Percentiles rank a stretch among this genome's conserved stretches.
Conservation (phyloP, 2,113 vertebrate species). For the Gambusia holbrooki region DNA sequence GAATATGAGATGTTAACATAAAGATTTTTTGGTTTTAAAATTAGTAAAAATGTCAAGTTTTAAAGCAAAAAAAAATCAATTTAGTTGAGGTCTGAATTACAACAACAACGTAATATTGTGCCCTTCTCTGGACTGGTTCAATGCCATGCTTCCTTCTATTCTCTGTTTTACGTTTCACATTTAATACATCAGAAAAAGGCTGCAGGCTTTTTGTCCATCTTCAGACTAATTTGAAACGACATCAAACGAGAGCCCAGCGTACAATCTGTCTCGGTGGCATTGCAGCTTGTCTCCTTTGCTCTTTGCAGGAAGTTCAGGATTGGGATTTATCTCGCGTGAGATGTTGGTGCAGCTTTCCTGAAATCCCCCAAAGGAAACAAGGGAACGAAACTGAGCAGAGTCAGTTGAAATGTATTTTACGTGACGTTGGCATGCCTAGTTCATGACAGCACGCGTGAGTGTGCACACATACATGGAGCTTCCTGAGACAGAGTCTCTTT, state of each 20-base stretch:
- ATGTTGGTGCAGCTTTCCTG: slow-evolving; percentile 62
- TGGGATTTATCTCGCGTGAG: slow-evolving; percentile 21
- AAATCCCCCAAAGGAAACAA: background rate
- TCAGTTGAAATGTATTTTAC: slow-evolving; percentile 18
- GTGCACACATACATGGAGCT: slow-evolving; percentile 58
- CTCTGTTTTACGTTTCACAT: too few relatives aligned
- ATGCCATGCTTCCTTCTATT: too few relatives aligned
- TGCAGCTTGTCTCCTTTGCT: slow-evolving; percentile 29
- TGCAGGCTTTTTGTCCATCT: too few relatives aligned
- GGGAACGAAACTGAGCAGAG: background rate
- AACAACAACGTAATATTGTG: too few relatives aligned
- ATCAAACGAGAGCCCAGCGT: too few relatives aligned
- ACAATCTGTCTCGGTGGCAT: slow-evolving; percentile 26
- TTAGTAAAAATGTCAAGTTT: too few relatives aligned
- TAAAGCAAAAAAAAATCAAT: too few relatives aligned
- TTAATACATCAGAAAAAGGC: too few relatives aligned
- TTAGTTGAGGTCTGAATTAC: too few relatives aligned
- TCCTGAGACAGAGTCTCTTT: slow-evolving; percentile 67
- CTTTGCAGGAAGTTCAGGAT: slow-evolving; percentile 16
- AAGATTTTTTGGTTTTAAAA: background rate
- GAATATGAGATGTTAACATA: background rate
- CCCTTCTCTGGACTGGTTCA: too few relatives aligned
- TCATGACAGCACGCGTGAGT: background rate
- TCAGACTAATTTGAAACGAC: too few relatives aligned
- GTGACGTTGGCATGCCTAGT: slow-evolving; percentile 20